Evolutionary conservation across 2,888 invertebrate species (phyloP).

Genomic region (Pollenia angustigena): DNA sequence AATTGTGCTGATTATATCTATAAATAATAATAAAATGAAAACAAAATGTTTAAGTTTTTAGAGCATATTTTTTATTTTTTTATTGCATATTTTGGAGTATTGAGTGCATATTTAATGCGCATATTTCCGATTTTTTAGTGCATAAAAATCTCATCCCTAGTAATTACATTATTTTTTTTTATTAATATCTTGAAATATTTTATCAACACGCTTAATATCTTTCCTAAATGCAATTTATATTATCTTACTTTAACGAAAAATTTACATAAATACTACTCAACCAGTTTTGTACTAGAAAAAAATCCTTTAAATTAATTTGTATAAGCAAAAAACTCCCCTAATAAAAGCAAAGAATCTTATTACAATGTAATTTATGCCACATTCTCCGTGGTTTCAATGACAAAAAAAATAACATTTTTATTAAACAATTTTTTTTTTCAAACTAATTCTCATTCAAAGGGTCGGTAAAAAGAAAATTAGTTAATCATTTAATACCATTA

Average conservation of each 20-base stretch:
- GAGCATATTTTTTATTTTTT: no score
- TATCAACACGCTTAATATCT: neutral
- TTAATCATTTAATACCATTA: constrained; percentile 70
- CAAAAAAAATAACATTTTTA: constrained; percentile 1
- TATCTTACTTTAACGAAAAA: constrained; percentile 7
- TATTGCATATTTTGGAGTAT: no score
- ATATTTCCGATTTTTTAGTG: no score
- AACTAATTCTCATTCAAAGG: constrained; percentile 10
- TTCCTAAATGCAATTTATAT: constrained; percentile 14
- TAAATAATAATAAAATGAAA: no score
- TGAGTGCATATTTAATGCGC: no score
- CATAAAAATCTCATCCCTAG: no score
- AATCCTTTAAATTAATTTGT: constrained; percentile 26
- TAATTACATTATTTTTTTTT: neutral
- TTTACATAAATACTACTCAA: neutral
- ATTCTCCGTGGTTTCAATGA: neutral
- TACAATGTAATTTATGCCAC: constrained; percentile 40
- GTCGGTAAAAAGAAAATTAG: constrained; percentile 15
- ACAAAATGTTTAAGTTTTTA: no score
- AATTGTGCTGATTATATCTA: no score
- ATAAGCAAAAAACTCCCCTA: constrained; percentile 15
- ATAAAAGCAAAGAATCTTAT: constrained; percentile 31
- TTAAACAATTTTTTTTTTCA: neutral
- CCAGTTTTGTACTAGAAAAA: neutral
- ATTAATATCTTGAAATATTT: neutral